Base-by-base conservation (phyloP, 2,113 vertebrate species). In the Vireo altiloquus region DNA sequence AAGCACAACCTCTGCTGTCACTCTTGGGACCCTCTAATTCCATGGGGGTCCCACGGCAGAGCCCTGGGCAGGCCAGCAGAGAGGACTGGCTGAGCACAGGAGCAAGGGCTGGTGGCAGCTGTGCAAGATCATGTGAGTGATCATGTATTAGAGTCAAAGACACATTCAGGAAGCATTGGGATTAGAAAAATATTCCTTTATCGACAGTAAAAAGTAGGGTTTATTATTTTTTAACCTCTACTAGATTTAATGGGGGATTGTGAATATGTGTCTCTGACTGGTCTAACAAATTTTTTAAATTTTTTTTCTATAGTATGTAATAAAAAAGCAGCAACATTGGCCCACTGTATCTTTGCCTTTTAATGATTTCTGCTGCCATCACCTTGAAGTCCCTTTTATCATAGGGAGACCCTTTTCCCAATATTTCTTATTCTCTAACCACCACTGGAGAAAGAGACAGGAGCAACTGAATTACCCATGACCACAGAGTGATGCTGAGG, bases 51-150 rank as follows among this genome's bases (percentile, higher is more conserved):
- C 27, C 28, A 1, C 11, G 3, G 4, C 3, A 33, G 17, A 31
- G 17, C 40, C 53, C 44, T 22, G 61, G 71, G 52, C 52, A 31
- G 28, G 11, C 22, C 77, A 57, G 83, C 33, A 84, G 44, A 35
- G 8, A 31, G 37, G 17, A 28, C 10, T 6, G 82, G 39, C 63
- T 94, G 65, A 60, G 96, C 25, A 13, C 53, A 14, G 80, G 76
- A 94, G 46, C 2, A 8, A 82, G 61, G 82, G 72, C 78, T 89
- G 90, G 72, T 42, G 35, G 59, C 35, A 28, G 78, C 95, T 95
- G 81, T 70, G 39, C 69, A 61, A 50, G 66, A 75, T n/a, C 13
- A 0, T 40, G 68, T 1, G 87, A 40, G 69, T 1, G 83, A n/a
- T 23, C 3, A 0, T 30, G 8, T 30, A 21, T 22, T 52, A 53